Evolutionary conservation across 2,888 invertebrate genomes (phyloP).

Genomic region (Lasioglossum morio): DNA sequence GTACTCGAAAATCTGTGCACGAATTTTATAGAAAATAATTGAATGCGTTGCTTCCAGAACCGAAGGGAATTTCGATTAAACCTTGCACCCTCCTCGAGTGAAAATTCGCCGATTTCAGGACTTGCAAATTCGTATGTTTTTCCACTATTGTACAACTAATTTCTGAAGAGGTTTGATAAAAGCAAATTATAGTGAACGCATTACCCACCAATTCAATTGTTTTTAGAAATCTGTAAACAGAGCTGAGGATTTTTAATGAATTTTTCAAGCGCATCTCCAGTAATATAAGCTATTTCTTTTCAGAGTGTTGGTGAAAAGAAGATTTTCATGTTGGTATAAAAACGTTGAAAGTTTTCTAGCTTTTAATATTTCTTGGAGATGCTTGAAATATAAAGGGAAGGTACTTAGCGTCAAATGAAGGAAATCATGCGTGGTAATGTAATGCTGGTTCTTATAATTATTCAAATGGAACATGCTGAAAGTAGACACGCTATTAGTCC

Average conservation of each 20-base stretch:
- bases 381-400: background rate
- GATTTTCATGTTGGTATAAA: background rate
- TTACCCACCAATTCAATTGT: background rate
- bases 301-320: background rate
- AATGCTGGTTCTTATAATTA: background rate
- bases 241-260: background rate
- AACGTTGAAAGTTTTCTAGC: background rate
- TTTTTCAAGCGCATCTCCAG: background rate
- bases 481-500: background rate
- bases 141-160: no score
- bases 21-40: background rate
- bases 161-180: background rate
- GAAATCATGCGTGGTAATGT: background rate
- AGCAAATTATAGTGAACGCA: background rate
- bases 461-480: background rate
- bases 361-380: background rate
- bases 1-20: background rate
- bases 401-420: background rate
- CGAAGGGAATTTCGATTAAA: background rate
- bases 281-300: no score
- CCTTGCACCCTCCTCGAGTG: background rate
- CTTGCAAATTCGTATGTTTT: background rate
- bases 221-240: background rate
- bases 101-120: background rate
- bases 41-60: background rate